Conservation (phyloP, 2,888 invertebrate species). For the Synanthedon formicaeformis region DNA sequence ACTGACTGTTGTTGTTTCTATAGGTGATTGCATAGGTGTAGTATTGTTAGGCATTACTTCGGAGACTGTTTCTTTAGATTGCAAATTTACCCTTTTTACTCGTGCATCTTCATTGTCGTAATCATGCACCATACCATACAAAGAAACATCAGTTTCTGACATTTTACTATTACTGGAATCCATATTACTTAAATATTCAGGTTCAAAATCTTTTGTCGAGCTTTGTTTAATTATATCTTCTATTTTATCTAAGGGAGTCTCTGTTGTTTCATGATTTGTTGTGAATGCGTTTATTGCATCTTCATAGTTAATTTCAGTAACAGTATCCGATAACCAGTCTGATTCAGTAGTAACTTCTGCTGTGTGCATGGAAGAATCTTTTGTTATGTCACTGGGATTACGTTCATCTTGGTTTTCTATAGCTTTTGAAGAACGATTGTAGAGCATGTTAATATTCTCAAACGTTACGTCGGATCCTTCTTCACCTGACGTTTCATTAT, state of each 20-base stretch:
- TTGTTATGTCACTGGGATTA: conserved; percentile 11
- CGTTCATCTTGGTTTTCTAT: conserved; percentile 20
- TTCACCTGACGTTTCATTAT: conserved; percentile 9
- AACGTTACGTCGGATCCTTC: conserved; percentile 40
- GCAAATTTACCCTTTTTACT: conserved; percentile 42
- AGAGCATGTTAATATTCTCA: conserved; percentile 42
- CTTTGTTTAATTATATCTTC: conserved; percentile 38
- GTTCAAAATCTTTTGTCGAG: conserved; percentile 42
- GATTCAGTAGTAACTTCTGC: conserved; percentile 17
- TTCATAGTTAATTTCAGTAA: conserved; percentile 43
- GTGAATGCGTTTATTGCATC: conserved; percentile 35
- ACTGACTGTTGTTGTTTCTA: conserved; percentile 44
- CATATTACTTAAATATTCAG: conserved; percentile 50
- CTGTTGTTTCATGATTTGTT: conserved; percentile 34
- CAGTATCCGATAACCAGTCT: conserved; percentile 49
- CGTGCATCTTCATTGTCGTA: conserved; percentile 47
- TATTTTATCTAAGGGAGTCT: conserved; percentile 25
- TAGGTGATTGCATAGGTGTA: conserved; percentile 6
- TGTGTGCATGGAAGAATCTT: conserved; percentile 10
- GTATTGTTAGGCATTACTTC: conserved; percentile 6
- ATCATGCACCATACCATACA: conserved; percentile 45
- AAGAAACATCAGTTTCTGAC: conserved; percentile 33
- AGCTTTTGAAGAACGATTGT: conserved; percentile 51
- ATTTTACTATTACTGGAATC: conserved; percentile 27
- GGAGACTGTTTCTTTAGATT: conserved; percentile 10